These are phyloP conservation scores for Glaucomys volans DNA, from an alignment of 2,113 vertebrate genomes.

Conservation along the genomic window DNA sequence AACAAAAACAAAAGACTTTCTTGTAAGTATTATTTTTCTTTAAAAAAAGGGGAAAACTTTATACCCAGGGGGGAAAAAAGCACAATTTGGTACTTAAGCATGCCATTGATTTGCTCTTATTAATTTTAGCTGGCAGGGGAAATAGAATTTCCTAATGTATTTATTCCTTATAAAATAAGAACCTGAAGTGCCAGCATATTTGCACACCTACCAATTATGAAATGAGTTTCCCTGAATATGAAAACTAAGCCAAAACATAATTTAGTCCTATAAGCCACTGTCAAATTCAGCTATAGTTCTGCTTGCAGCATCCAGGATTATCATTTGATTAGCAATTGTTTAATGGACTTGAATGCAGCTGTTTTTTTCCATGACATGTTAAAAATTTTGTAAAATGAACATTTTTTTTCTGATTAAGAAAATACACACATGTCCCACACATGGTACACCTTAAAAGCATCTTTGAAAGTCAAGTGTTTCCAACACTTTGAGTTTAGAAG, in stretches of 20 bases:
- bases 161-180: constrained; percentile 69
- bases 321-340: constrained; percentile 62
- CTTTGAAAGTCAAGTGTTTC: constrained; percentile 48
- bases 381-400: constrained; percentile 55
- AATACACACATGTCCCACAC: background rate
- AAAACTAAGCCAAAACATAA: constrained; percentile 66
- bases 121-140: constrained; percentile 52
- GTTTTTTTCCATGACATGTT: background rate
- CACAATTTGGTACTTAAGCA: background rate
- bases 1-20: background rate
- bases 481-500: constrained; percentile 45
- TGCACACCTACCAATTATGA: constrained; percentile 78
- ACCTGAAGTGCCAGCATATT: constrained; percentile 63
- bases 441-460: background rate
- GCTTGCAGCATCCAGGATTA: constrained; percentile 53
- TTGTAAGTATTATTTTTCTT: background rate
- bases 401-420: constrained; percentile 54
- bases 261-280: constrained; percentile 54
- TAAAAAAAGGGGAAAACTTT: background rate
- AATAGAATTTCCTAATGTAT: constrained; percentile 60
- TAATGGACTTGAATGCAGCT: constrained; percentile 29
- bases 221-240: constrained; percentile 63
- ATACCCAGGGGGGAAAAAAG: background rate
- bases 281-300: constrained; percentile 59
- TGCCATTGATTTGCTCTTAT: constrained; percentile 17